Evolutionary conservation across 2,113 vertebrate genomes (phyloP).

Genomic region (Corythoichthys haematopterus): DNA sequence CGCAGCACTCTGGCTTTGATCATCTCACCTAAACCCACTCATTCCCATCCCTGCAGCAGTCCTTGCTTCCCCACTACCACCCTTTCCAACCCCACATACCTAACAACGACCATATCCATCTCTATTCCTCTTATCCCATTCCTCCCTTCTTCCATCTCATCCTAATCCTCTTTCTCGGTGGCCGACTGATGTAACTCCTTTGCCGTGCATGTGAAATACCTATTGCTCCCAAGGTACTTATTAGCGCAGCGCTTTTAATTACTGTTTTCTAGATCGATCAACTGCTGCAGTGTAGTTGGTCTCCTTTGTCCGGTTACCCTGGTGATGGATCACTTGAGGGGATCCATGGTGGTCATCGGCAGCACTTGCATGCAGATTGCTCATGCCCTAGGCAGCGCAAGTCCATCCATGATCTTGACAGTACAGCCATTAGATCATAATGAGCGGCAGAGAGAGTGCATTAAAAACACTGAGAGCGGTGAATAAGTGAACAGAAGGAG

Average conservation of each 20-base stretch:
- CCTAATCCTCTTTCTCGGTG: conserved; percentile 4
- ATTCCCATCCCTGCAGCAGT: conserved; percentile 46
- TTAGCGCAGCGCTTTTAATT: conserved; percentile 65
- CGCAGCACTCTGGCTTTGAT: conserved; percentile 65
- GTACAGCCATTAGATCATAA: conserved; percentile 26
- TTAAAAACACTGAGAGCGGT: conserved; percentile 15
- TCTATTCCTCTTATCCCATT: conserved; percentile 34
- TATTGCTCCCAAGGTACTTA: conserved; percentile 57
- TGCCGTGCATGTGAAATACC: conserved; percentile 23
- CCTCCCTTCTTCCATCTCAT: conserved; percentile 18
- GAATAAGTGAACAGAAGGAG: background rate
- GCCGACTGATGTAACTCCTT: conserved; percentile 12
- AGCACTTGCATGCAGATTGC: conserved; percentile 49
- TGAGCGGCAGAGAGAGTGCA: conserved; percentile 29
- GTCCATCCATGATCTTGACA: conserved; percentile 47
- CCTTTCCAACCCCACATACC: conserved; percentile 38
- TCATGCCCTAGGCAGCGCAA: conserved; percentile 20
- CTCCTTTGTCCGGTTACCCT: conserved; percentile 55
- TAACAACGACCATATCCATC: conserved; percentile 52
- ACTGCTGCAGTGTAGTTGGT: conserved; percentile 52
- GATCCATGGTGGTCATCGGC: conserved; percentile 43
- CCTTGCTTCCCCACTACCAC: conserved; percentile 11
- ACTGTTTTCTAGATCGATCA: conserved; percentile 61
- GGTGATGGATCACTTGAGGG: conserved; percentile 57
- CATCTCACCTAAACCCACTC: conserved; percentile 52